Evolutionary conservation across 2,797 vertebrate genomes (phyloP).

Genomic region (Pterois miles): DNA sequence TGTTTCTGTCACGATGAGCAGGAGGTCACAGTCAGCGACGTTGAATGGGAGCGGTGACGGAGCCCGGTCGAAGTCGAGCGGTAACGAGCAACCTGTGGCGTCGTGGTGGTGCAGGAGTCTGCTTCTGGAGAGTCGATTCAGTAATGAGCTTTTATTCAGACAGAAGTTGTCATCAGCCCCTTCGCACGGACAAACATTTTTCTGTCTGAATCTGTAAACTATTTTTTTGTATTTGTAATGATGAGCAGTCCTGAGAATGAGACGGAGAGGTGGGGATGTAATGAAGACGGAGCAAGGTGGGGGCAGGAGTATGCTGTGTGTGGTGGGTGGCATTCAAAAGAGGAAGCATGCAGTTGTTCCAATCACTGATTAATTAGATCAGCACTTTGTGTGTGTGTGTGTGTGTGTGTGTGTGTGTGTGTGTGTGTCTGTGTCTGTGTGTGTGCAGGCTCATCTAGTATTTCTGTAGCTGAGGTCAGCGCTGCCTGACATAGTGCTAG

Average conservation of each 20-base stretch:
- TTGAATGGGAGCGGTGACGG: neutral
- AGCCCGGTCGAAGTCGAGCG: conserved; percentile 12
- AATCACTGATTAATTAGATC: conserved; percentile 78
- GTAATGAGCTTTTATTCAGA: conserved; percentile 56
- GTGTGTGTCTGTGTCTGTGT: neutral
- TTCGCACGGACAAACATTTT: conserved; percentile 18
- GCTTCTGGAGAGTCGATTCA: conserved; percentile 15
- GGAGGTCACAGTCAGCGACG: conserved; percentile 2
- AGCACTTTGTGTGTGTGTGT: conserved; percentile 32
- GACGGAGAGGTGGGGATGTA: conserved; percentile 38
- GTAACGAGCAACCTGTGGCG: conserved; percentile 66
- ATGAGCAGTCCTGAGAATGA: conserved; percentile 71
- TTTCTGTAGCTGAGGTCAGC: conserved; percentile 64
- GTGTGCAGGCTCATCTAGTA: conserved; percentile 31
- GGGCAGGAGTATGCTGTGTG: conserved; percentile 1
- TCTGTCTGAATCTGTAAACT: conserved; percentile 39
- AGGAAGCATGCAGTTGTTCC: conserved; percentile 71
- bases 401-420: conserved; percentile 1
- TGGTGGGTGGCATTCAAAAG: conserved; percentile 44
- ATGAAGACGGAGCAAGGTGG: conserved; percentile 43
- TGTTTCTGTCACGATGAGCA: conserved; percentile 11
- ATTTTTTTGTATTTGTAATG: conserved; percentile 38
- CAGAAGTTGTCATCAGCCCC: conserved; percentile 27
- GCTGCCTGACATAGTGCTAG: conserved; percentile 46
- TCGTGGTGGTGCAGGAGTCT: neutral